Conservation (phyloP, 2,113 vertebrate species). For the Antechinus stuartii region DNA sequence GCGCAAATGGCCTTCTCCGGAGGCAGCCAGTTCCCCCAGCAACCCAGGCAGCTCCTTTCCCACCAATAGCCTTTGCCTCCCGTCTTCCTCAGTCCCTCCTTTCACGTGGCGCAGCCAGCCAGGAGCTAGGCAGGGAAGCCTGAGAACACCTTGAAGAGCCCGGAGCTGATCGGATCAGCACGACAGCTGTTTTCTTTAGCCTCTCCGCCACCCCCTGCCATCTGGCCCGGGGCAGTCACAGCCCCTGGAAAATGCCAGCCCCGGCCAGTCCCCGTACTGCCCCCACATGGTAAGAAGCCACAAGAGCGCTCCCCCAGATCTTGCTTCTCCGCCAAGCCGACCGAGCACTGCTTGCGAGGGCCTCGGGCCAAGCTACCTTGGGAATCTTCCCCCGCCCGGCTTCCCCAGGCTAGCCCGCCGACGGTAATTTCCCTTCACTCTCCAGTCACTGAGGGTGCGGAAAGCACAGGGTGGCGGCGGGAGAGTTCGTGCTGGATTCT, state of each 20-base stretch:
- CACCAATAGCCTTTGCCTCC: background rate
- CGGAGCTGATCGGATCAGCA: background rate
- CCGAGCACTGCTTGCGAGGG: background rate
- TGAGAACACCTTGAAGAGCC: background rate
- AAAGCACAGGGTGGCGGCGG: background rate
- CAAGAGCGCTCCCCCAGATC: background rate
- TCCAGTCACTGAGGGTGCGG: background rate
- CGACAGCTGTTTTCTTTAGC: background rate
- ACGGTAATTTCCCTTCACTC: background rate
- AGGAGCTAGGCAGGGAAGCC: background rate
- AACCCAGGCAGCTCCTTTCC: background rate
- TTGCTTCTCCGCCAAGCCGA: background rate
- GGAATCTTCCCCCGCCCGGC: background rate
- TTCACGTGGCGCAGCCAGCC: background rate
- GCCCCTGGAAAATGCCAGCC: background rate
- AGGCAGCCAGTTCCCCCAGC: background rate
- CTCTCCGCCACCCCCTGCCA: background rate
- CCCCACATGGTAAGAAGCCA: background rate
- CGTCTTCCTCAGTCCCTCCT: background rate
- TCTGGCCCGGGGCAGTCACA: background rate
- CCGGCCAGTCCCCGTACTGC: background rate
- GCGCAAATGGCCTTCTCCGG: background rate
- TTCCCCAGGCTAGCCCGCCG: background rate
- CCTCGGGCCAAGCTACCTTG: background rate
- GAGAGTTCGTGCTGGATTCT: background rate